phyloP scores from a whole-genome alignment of 2,888 invertebrate species.

The Cephus pygmeus region DNA sequence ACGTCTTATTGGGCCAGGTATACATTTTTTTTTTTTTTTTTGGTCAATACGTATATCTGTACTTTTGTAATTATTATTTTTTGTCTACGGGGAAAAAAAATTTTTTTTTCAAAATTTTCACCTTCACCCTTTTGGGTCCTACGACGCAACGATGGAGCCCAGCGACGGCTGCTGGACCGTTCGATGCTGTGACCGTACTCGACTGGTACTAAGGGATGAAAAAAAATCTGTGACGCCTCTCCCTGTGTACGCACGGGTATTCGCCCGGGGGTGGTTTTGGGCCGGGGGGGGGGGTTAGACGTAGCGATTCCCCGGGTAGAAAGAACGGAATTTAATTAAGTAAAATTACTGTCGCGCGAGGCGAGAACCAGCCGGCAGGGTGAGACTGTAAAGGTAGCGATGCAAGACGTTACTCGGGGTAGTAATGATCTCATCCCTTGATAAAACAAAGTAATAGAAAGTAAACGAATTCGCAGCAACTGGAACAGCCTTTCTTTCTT shows the following conservation, averaged over 20 bases:
- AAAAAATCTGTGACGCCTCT: not conserved
- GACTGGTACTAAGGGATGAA: not conserved
- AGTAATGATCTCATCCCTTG: slow-evolving; percentile 62
- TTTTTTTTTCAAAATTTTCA: no score
- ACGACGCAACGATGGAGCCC: no score
- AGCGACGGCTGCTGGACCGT: no score
- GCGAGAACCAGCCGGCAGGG: slow-evolving; percentile 28
- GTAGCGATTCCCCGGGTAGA: slow-evolving; percentile 38
- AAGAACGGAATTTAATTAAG: slow-evolving; percentile 67
- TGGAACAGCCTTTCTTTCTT: no score
- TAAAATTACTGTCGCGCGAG: slow-evolving; percentile 61
- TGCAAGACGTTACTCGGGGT: slow-evolving; percentile 41
- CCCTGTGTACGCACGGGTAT: not conserved
- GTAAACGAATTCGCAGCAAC: slow-evolving; percentile 54
- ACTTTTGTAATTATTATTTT: no score
- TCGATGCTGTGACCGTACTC: no score
- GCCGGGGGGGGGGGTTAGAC: slow-evolving; percentile 6
- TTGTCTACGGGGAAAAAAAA: no score
- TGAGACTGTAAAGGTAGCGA: slow-evolving; percentile 38
- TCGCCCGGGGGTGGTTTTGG: not conserved
- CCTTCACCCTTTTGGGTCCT: no score
- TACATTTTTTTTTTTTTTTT: no score
- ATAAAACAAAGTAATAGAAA: slow-evolving; percentile 63
- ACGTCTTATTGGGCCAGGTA: no score
- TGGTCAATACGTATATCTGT: no score